phyloP scores from a whole-genome alignment of 2,888 invertebrate genomes.

The Iselma pallidipennis region DNA sequence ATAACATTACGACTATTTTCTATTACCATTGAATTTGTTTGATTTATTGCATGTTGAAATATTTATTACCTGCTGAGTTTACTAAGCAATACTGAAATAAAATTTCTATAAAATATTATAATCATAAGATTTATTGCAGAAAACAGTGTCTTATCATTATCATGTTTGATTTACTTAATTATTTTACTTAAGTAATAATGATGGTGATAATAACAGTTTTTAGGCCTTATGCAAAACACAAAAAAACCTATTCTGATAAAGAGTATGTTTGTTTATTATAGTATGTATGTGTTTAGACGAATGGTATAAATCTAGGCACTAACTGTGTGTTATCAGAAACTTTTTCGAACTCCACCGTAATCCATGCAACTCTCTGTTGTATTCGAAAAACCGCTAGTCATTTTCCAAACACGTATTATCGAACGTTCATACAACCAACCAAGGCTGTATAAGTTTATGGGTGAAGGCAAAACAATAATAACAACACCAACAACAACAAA shows the following conservation, averaged over 20 bases:
- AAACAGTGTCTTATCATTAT: not conserved
- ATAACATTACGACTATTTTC: not conserved
- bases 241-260: too few relatives aligned
- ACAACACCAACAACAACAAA: not conserved
- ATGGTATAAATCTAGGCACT: too few relatives aligned
- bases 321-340: not conserved
- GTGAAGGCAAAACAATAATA: not conserved
- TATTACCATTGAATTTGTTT: not conserved
- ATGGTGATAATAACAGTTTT: too few relatives aligned
- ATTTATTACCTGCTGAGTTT: not conserved
- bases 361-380: too few relatives aligned
- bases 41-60: not conserved
- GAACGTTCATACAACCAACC: not conserved
- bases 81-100: not conserved
- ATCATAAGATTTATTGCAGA: not conserved
- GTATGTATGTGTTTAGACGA: too few relatives aligned
- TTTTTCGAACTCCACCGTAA: not conserved
- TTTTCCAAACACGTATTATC: slow-evolving; percentile 3
- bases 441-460: not conserved
- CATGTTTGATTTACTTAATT: too few relatives aligned
- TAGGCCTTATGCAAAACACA: too few relatives aligned
- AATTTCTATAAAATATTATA: not conserved
- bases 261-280: too few relatives aligned
- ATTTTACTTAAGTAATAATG: too few relatives aligned
- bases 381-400: not conserved